Conservation (phyloP, 2,888 invertebrate species). For the Melanotus villosus region DNA sequence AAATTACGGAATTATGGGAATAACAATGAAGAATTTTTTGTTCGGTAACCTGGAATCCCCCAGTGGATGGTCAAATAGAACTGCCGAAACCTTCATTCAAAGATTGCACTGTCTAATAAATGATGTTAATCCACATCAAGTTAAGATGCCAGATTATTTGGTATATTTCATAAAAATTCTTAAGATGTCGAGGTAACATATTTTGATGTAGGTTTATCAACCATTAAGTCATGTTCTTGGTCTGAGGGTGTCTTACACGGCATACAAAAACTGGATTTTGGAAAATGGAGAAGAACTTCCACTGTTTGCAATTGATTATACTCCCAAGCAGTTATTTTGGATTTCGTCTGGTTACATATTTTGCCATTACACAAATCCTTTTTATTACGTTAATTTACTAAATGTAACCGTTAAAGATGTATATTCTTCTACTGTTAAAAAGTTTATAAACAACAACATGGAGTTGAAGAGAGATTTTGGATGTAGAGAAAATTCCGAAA, state of each 20-base stretch:
- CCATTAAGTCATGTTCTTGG: conserved; percentile 68
- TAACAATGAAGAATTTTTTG: conserved; percentile 89
- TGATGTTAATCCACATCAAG: background rate
- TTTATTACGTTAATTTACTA: background rate
- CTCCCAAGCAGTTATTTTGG: conserved; percentile 73
- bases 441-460: background rate
- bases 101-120: background rate
- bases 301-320: conserved; percentile 80
- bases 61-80: background rate
- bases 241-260: conserved; percentile 87
- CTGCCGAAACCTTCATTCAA: background rate
- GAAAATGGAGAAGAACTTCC: conserved; percentile 67
- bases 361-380: conserved; percentile 32
- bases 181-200: no score
- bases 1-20: conserved; percentile 90
- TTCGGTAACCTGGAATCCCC: conserved; percentile 81
- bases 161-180: no score
- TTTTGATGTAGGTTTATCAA: conserved; percentile 28
- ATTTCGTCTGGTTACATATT: conserved; percentile 41
- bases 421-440: background rate
- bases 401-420: background rate
- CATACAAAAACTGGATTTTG: conserved; percentile 81
- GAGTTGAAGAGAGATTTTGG: background rate
- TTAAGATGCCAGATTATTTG: background rate
- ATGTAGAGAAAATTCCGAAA: background rate